Conservation (phyloP, 2,888 invertebrate genomes). For the Ophonus ardosiacus region DNA sequence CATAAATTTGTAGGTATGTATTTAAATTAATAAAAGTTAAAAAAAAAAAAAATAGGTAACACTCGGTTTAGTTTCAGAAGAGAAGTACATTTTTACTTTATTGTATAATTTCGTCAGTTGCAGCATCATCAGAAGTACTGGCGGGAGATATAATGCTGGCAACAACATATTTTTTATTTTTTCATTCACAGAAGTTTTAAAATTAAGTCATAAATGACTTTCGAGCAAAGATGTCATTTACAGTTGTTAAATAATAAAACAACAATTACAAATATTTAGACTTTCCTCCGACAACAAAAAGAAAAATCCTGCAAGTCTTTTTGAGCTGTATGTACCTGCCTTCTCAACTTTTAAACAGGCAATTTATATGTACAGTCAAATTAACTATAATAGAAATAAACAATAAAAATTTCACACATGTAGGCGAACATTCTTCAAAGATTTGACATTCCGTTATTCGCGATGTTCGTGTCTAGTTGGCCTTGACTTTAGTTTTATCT, state of each 20-base stretch:
- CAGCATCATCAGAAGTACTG: too few species aligned
- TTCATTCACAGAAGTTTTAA: too few species aligned
- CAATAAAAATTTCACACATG: slow-evolving; percentile 48
- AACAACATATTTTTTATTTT: too few species aligned
- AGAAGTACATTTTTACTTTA: too few species aligned
- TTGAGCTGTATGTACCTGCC: background rate
- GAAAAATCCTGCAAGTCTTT: slow-evolving; percentile 18
- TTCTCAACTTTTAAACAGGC: slow-evolving; percentile 42
- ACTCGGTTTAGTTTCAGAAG: too few species aligned
- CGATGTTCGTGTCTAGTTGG: slow-evolving; percentile 26
- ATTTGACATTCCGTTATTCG: slow-evolving; percentile 14
- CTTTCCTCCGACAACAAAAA: background rate
- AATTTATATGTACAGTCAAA: slow-evolving; percentile 46
- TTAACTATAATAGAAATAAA: slow-evolving; percentile 44
- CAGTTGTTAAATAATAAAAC: slow-evolving; percentile 19
- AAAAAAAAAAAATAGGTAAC: too few species aligned
- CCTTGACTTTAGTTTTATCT: slow-evolving; percentile 45
- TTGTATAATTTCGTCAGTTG: too few species aligned
- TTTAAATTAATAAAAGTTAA: too few species aligned
- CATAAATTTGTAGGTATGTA: too few species aligned
- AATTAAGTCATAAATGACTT: background rate
- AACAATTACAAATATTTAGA: slow-evolving; percentile 43
- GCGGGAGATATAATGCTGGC: too few species aligned
- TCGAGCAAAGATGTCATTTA: background rate
- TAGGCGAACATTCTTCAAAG: background rate